Base-by-base conservation (phyloP, 2,113 vertebrate species). In the Synchiropus splendidus region DNA sequence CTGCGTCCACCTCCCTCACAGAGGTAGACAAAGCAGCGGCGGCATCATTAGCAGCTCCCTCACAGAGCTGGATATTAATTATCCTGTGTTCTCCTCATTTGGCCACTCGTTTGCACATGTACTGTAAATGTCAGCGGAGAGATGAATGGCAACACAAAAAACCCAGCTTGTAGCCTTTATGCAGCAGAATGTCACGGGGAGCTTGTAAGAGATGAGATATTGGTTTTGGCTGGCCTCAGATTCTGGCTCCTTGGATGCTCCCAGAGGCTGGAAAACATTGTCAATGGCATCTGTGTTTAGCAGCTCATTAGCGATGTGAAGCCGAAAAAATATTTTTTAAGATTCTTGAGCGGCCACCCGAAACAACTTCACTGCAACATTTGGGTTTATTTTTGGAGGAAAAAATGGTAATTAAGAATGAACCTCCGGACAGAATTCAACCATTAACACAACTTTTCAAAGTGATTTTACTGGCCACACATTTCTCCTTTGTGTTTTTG, bases 101-200 rank as follows among this genome's bases (percentile, higher is more conserved):
- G 66, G 70, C 68, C 67, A 42, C 74, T 80, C 75, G 71, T 83
- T 83, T 80, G 74, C 77, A 68, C 71, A 54, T 72, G 78, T 73
- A 75, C 70, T 67, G 71, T 81, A 82, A 83, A 82, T 85, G 82
- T 82, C 80, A 85, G 33, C 54, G 4, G 31, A 44, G 59, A 75
- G 70, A 83, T 78, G 58, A 79, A 81, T 75, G 61, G 57, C 50
- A 70, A 80, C 78, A 78, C 78, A 80, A 27, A 74, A 65, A 45
- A 35, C 53, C 54, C 47, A 27, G 66, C 64, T 69, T 31, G 55
- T 54, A 66, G 72, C 72, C 74, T 69, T 71, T 64, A 49, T 64
- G 67, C 61, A 39, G 60, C 74, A 61, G 70, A 74, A 75, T 77
- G 75, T 82, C 77, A 75, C 41, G 39, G 57, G 50, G 48, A 70